phyloP scores from a whole-genome alignment of 2,888 invertebrate genomes.

The Chydorus sphaericus region DNA sequence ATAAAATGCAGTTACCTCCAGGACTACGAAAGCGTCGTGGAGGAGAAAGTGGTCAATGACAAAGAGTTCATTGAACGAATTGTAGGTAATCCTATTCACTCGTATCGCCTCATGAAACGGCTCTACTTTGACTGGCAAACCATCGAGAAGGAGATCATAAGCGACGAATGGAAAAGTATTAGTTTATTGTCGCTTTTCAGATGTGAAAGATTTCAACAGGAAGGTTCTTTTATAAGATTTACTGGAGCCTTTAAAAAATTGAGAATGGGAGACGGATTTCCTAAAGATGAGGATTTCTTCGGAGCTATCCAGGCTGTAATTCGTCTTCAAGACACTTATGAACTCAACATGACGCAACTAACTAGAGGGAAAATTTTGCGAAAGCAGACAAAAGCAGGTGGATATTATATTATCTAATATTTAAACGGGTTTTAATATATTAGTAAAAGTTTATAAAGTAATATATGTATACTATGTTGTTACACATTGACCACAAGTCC shows the following conservation, averaged over 20 bases:
- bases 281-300: slow-evolving; percentile 23
- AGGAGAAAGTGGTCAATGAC: slow-evolving; percentile 12
- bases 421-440: too few relatives aligned
- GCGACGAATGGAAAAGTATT: slow-evolving; percentile 16
- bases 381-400: slow-evolving; percentile 18
- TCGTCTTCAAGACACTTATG: slow-evolving; percentile 25
- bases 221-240: background rate
- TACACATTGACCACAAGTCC: too few relatives aligned
- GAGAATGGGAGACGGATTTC: slow-evolving; percentile 17
- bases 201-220: background rate
- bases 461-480: too few relatives aligned
- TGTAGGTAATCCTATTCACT: slow-evolving; percentile 25
- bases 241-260: background rate
- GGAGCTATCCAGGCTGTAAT: slow-evolving; percentile 26
- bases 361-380: slow-evolving; percentile 20
- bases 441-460: too few relatives aligned
- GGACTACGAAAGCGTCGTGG: slow-evolving; percentile 5
- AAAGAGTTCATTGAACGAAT: slow-evolving; percentile 17
- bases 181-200: too few relatives aligned
- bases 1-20: slow-evolving; percentile 11
- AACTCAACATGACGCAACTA: slow-evolving; percentile 23
- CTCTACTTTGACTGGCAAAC: slow-evolving; percentile 24
- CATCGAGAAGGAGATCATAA: slow-evolving; percentile 19
- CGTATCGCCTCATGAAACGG: slow-evolving; percentile 25
- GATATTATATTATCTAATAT: background rate